Base-by-base conservation (phyloP, 2,113 vertebrate genomes). In the Rallus limicola region DNA sequence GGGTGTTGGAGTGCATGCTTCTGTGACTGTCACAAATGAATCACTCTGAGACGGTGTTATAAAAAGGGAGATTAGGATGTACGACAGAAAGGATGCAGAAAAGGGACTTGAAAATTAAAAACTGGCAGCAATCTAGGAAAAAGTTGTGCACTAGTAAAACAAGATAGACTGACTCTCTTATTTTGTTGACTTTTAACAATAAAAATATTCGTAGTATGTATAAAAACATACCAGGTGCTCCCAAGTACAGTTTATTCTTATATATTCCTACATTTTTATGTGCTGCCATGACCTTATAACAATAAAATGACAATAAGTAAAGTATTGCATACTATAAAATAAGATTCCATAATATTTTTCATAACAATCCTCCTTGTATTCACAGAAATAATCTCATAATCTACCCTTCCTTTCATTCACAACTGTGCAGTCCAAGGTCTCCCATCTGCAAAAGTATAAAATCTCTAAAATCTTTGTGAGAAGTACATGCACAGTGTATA, bases 11-110 rank as follows among this genome's bases (percentile, higher is more conserved):
- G 76, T 95, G 96, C 97, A 98, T 91, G 97, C 97, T 95, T 93
- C n/a, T 98, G 97, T 98, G 97, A 98, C 92, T 90, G 97, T 97
- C 97, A 98, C 98, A 98, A 98, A 99, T 98, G 98, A 99, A 99
- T 98, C 98, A 99, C 96, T 97, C 94, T 10, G 90, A 97, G 92
- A 97, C 63, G 5, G 94, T 92, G 81, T 97, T 97, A 94, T 78
- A 97, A 97, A 97, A 98, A 97, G 91, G 93, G 62, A 92, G 88
- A 96, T 97, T 93, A 95, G 96, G 63, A 94, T 91, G 78, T 87
- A 92, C 1, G 4, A 91, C 80, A 95, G 68, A 88, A 94, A 92
- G 82, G 89, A 96, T 90, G 71, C 64, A 81, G 92, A 40, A 93
- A 44, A 85, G 76, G 65, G 79, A 90, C 69, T 46, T 83, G 90